Evolutionary conservation across 2,797 vertebrate species (phyloP).

Genomic region (Champsocephalus esox): DNA sequence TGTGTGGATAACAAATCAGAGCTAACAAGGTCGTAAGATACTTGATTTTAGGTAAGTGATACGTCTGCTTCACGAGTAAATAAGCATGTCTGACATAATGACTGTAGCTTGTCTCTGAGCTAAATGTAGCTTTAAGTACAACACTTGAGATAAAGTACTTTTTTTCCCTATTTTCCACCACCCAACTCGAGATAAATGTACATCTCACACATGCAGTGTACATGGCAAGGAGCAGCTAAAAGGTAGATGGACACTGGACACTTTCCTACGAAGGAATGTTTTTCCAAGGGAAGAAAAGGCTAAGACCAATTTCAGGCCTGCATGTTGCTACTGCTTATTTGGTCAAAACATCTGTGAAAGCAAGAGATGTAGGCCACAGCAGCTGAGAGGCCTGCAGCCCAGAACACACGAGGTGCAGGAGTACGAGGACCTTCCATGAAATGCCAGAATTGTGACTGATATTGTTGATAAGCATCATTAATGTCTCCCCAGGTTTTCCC

Average conservation of each 20-base stretch:
- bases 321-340: slow-evolving; percentile 72
- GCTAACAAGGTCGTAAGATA: neutral
- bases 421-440: slow-evolving; percentile 44
- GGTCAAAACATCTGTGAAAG: slow-evolving; percentile 73
- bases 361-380: slow-evolving; percentile 63
- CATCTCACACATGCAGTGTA: neutral
- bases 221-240: slow-evolving; percentile 18
- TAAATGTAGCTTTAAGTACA: neutral
- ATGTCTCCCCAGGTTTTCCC: slow-evolving; percentile 37
- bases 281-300: slow-evolving; percentile 67
- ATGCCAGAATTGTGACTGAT: slow-evolving; percentile 39
- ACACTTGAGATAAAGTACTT: neutral
- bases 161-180: neutral
- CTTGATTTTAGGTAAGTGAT: neutral
- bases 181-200: neutral
- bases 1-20: neutral
- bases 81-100: too few relatives aligned
- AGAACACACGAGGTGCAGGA: slow-evolving; percentile 27
- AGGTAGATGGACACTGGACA: slow-evolving; percentile 39
- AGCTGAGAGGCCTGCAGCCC: slow-evolving; percentile 56
- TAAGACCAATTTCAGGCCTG: slow-evolving; percentile 58
- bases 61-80: neutral
- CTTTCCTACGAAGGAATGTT: slow-evolving; percentile 57
- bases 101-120: neutral
- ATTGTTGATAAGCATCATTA: slow-evolving; percentile 55